Evolutionary conservation across 2,888 invertebrate genomes (phyloP).

Genomic region (Lasius fuliginosus): DNA sequence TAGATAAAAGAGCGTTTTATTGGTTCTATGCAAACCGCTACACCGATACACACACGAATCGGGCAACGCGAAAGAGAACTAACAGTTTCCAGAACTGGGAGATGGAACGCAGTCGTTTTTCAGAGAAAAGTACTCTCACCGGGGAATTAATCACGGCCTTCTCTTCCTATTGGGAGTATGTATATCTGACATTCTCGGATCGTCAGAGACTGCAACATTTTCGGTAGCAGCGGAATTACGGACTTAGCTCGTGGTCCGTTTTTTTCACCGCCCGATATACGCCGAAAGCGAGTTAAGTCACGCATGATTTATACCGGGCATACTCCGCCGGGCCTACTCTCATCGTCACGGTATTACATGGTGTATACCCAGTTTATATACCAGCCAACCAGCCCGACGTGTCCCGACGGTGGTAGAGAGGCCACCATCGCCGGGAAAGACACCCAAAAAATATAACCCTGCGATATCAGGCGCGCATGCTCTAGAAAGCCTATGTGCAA

Average conservation of each 20-base stretch:
- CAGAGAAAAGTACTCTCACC: slow-evolving; percentile 64
- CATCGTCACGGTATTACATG: slow-evolving; percentile 61
- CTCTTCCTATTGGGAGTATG: slow-evolving; percentile 56
- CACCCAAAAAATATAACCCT: slow-evolving; percentile 71
- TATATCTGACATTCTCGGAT: slow-evolving; percentile 50
- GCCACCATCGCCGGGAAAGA: slow-evolving; percentile 58
- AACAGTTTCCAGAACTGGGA: slow-evolving; percentile 59
- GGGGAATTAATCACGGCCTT: slow-evolving; percentile 71
- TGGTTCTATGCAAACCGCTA: slow-evolving; percentile 49
- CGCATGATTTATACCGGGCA: slow-evolving; percentile 73
- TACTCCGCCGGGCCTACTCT: slow-evolving; percentile 58
- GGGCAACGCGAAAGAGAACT: slow-evolving; percentile 53
- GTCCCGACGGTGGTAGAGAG: slow-evolving; percentile 34
- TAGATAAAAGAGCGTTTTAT: slow-evolving; percentile 40
- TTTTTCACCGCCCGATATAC: slow-evolving; percentile 51
- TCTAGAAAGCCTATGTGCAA: slow-evolving; percentile 77
- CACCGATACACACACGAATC: slow-evolving; percentile 53
- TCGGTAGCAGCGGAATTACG: slow-evolving; percentile 47
- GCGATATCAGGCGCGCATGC: slow-evolving; percentile 71
- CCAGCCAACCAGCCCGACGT: slow-evolving; percentile 49
- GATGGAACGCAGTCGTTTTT: slow-evolving; percentile 66
- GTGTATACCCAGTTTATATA: slow-evolving; percentile 53
- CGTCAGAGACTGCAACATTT: slow-evolving; percentile 60
- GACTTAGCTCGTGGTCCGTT: slow-evolving; percentile 38
- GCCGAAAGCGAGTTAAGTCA: slow-evolving; percentile 68